These are phyloP conservation scores for Micrastur ruficollis DNA, from an alignment of 2,797 vertebrate species.

Conservation along the genomic window DNA sequence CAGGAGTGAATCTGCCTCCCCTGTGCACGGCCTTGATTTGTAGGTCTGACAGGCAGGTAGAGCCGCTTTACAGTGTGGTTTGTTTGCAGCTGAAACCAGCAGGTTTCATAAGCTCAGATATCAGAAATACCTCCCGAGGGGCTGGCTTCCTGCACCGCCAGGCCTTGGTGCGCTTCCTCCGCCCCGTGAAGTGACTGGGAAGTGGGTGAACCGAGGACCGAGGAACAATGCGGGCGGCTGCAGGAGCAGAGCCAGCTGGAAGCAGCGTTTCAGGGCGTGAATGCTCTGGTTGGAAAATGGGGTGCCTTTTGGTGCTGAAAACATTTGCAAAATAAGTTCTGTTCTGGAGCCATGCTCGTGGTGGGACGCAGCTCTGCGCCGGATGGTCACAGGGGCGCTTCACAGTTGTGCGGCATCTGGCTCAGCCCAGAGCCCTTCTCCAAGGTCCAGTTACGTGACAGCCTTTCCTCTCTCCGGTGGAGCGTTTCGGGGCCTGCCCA, in stretches of 20 bases:
- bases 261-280: not conserved
- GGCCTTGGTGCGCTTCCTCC: not conserved
- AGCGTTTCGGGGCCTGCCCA: not conserved
- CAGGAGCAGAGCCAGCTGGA: not conserved
- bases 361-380: rapidly evolving
- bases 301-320: not conserved
- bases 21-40: not conserved
- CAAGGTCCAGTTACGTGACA: rapidly evolving
- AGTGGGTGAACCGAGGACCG: not conserved
- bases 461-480: not conserved
- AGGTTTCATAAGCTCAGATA: not conserved
- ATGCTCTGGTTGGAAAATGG: not conserved
- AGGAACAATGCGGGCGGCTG: rapidly evolving
- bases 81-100: not conserved
- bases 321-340: not conserved
- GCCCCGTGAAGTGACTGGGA: rapidly evolving
- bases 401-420: not conserved
- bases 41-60: constrained; percentile 15
- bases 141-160: rapidly evolving
- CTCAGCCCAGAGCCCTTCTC: not conserved
- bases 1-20: not conserved
- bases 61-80: not conserved
- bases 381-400: not conserved
- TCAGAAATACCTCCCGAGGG: not conserved
- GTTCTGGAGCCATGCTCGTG: rapidly evolving